A percentile compares a stretch with the other conserved stretches of the same genome.
Conservation (phyloP, 1,140 invertebrate species). For the Planococcus citri region DNA sequence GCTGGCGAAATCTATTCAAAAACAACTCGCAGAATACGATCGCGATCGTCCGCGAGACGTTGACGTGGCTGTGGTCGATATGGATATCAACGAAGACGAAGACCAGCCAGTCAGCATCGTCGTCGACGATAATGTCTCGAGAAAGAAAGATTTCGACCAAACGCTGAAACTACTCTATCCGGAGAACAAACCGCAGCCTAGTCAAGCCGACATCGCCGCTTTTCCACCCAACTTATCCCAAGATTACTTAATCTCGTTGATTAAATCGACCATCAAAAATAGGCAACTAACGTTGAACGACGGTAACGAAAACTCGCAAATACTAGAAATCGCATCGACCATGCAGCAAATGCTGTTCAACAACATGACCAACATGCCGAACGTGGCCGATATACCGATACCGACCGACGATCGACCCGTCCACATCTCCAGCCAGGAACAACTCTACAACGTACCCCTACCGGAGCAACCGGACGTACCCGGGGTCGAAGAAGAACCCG, state of each 20-base stretch:
- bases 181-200: neutral
- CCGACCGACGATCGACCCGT: neutral
- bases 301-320: neutral
- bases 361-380: neutral
- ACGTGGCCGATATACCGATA: neutral
- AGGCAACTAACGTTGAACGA: neutral
- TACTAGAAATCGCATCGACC: neutral
- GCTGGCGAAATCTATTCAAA: neutral
- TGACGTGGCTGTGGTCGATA: neutral
- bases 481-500: neutral
- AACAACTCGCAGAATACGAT: neutral
- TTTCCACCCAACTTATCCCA: neutral
- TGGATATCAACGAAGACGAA: conserved; percentile 13
- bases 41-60: neutral
- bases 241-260: neutral
- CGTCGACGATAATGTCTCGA: neutral
- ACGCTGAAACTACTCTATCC: conserved; percentile 3
- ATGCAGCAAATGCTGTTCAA: neutral
- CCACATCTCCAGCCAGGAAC: neutral
- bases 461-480: neutral
- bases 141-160: conserved; percentile 6
- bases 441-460: neutral
- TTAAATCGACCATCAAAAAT: neutral
- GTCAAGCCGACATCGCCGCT: neutral
- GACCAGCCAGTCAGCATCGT: neutral